Conservation (phyloP, 1,140 invertebrate genomes). For the Zaprionus nigranus region DNA sequence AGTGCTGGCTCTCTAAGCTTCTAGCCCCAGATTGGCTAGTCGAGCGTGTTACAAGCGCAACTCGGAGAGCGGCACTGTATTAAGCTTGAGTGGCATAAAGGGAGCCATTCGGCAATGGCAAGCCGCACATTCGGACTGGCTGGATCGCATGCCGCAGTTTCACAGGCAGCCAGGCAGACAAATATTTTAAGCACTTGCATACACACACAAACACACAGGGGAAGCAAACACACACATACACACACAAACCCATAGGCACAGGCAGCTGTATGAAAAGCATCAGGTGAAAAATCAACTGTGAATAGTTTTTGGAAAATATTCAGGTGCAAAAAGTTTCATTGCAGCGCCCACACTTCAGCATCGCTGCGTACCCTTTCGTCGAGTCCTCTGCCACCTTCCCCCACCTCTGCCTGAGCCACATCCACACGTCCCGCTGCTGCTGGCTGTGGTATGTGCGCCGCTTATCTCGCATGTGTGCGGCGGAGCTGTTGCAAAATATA, state of each 20-base stretch:
- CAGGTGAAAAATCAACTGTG: slow-evolving; percentile 83
- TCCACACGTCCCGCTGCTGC: neutral
- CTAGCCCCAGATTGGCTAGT: neutral
- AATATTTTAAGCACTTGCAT: slow-evolving; percentile 75
- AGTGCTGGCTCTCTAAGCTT: neutral
- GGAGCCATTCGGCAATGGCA: slow-evolving; percentile 35
- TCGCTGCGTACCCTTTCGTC: slow-evolving; percentile 34
- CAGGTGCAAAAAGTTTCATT: slow-evolving; percentile 81
- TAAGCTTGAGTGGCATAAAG: slow-evolving; percentile 55
- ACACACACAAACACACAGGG: slow-evolving; percentile 23
- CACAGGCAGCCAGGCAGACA: slow-evolving; percentile 54
- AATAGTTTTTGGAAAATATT: slow-evolving; percentile 80
- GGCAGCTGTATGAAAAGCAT: slow-evolving; percentile 62
- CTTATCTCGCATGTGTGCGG: slow-evolving; percentile 63
- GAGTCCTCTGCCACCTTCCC: neutral
- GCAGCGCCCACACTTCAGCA: slow-evolving; percentile 45
- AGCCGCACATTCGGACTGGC: slow-evolving; percentile 44
- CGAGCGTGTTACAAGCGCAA: neutral
- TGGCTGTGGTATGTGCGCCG: slow-evolving; percentile 61
- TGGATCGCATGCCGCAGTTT: slow-evolving; percentile 33
- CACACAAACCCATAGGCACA: neutral
- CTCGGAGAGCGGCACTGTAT: slow-evolving; percentile 35
- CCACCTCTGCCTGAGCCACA: neutral
- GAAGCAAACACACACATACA: slow-evolving; percentile 27
- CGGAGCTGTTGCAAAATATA: slow-evolving; percentile 79